Evolutionary conservation across 2,113 vertebrate species (phyloP).

Genomic region (Urocitellus parryii): DNA sequence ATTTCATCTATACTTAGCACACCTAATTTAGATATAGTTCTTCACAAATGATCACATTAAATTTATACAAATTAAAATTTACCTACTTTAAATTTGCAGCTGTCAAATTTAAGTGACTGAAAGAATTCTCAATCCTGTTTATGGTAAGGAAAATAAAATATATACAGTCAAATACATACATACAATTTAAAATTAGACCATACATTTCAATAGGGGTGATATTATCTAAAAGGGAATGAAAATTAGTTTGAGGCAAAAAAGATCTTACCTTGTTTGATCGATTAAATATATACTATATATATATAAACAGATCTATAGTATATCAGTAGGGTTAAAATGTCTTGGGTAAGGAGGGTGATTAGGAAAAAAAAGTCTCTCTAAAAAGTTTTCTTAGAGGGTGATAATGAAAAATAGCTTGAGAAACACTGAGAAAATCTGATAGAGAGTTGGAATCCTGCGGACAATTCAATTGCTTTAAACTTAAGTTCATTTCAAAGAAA

Average conservation of each 20-base stretch:
- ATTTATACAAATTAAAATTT: slow-evolving; percentile 19
- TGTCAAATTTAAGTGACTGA: slow-evolving; percentile 27
- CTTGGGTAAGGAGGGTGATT: neutral
- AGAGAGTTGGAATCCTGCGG: neutral
- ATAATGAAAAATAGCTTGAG: neutral
- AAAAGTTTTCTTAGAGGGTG: neutral
- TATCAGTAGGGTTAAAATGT: neutral
- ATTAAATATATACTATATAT: neutral
- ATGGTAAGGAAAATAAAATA: slow-evolving; percentile 29
- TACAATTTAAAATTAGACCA: neutral
- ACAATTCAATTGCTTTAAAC: neutral
- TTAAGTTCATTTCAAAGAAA: neutral
- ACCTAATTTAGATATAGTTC: neutral
- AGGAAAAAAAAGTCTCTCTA: neutral
- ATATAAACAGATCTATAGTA: neutral
- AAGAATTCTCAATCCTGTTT: slow-evolving; percentile 28
- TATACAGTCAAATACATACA: neutral
- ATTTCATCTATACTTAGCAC: slow-evolving; percentile 28
- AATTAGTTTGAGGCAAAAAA: neutral
- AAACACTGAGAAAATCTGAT: neutral
- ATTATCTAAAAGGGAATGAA: neutral
- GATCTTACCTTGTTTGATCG: neutral
- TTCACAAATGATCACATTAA: slow-evolving; percentile 12
- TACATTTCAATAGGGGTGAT: neutral
- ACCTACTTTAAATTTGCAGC: slow-evolving; percentile 24